Evolutionary conservation across 1,140 invertebrate species (phyloP), one percentile per base, ranked within the genome.

Genomic region (Drosophila ironensis): DNA sequence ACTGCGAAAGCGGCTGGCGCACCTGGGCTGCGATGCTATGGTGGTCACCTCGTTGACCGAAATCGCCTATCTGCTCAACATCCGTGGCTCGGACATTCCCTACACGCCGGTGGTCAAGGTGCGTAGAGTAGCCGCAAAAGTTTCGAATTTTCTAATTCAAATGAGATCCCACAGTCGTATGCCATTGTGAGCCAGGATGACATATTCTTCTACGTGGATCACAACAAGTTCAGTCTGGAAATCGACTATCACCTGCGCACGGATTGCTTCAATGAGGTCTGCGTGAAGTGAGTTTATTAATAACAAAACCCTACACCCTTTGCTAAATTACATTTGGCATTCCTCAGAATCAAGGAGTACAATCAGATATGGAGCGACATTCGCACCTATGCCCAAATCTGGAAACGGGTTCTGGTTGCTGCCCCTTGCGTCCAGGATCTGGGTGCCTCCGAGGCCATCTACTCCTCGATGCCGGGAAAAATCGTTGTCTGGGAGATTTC

Each of bases 41-140:
- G 92, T 98, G 5, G 91, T 98, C 1, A 97, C 97, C 0, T 95
- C 96, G 1, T 89, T 99, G 25, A 97, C 98, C 77, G 97, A 98
- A 90, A 95, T 98, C 11, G 96, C 97, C 1, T 98, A 98, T 96
- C 90, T 99, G 3, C 92, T 99, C 11, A 99, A 99, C 89, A 93
- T 99, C n/a, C 92, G 98, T 4, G 98, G 97, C 3, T 92, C 93
- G 44, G 98, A 99, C 90, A 93, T 98, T 57, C 95, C 95, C 0
- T 96, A 94, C 82, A 97, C 95, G 19, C 97, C 98, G 0, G 94
- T 98, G 90, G 96, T 91, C 1, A 86, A 86, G 69, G 78, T 81
- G 35, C 2, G 27, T 53, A 14, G 1, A 17, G 4, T 1, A 37
- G 7, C 16, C 2, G n/a, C 17, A 3, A 4, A 8, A 1, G 11